Evolutionary conservation across 2,797 vertebrate genomes (phyloP), one percentile per base, ranked within the genome.

Genomic region (Sebastes vulpes): DNA sequence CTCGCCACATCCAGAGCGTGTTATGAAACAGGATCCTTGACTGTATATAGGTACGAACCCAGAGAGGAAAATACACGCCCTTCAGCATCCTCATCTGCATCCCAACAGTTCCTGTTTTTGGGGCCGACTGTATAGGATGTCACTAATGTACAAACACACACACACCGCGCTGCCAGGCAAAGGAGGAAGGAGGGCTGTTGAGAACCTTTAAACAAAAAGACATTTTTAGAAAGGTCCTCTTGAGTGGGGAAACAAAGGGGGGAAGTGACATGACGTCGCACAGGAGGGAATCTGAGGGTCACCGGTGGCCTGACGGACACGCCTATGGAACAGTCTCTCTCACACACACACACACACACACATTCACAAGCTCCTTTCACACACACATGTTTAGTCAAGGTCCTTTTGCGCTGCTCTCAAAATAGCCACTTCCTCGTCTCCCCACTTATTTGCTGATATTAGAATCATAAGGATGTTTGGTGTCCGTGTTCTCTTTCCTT

Each of bases 211-310:
- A 97, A 97, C 96, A 97, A 97, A 97, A 96, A 93, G 90, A 93
- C 97, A 97, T 97, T 97, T 98, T 97, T 98, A 97, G 96, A 94
- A 92, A 94, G 90, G 94, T 95, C 94, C 94, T 95, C 93, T 92
- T 93, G 87, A 91, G 83, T 70, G 31, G 76, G 79, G 90, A 93
- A 92, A 98, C 98, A 98, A 99, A 98, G 90, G 91, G 81, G 95
- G 98, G 98, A 99, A 98, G 94, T 94, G 86, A 91, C 79, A 95
- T 96, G 96, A 93, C 92, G 93, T 96, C 81, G 95, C 95, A 94
- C 85, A 68, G 84, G 79, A 91, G 96, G 94, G 92, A 94, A 86
- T 89, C 90, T 92, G 69, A 93, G 95, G 96, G 92, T 94, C 89
- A 95, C 92, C 86, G 92, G 92, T 88, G 58, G 92, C 93, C 84